Evolutionary conservation across 2,888 invertebrate species (phyloP), one percentile per base, ranked within the genome.

Genomic region (Aphidoletes aphidimyza): DNA sequence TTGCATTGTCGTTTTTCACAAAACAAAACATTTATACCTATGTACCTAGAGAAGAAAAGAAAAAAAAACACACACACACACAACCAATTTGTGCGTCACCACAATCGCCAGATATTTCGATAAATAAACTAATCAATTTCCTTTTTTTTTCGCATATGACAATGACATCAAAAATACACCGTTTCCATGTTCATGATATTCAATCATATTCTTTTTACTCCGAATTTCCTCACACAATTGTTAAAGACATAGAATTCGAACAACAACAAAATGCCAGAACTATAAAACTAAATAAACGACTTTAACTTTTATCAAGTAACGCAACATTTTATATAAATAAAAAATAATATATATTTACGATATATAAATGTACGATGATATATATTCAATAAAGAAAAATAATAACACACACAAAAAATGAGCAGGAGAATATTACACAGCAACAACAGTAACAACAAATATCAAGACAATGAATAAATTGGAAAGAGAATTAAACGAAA

Each of bases 311-410:
- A 69, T 69, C 69, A 69, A 22, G 54, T 54, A 54, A 34, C 69
- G 26, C 69, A 69, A 69, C 69, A 69, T 69, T 69, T 69, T 69
- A 69, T 69, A 69, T 69, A n/a, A n/a, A n/a, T n/a, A n/a, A n/a
- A n/a, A n/a, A n/a, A n/a, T n/a, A n/a, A n/a, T n/a, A 69, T 69
- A 30, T 54, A 54, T 69, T 69, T 69, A 69, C 69, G 30, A 69
- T 69, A 69, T n/a, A n/a, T 69, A 30, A 69, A 69, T 69, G 69
- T 69, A 69, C 69, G 69, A 69, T 69, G 30, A 69, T 22, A 54
- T 22, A 54, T 17, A 8, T 8, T 17, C 8, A 47, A 47, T 47
- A 47, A 17, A 54, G 3, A 54, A 54, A 5, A 39, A 39, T 39
- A 39, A 39, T 39, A 39, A 39, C 39, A 39, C n/a, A n/a, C n/a